Percentiles rank a stretch among this genome's conserved stretches.
Conservation (phyloP, 2,888 invertebrate species). For the Chymomyza procnemis region DNA sequence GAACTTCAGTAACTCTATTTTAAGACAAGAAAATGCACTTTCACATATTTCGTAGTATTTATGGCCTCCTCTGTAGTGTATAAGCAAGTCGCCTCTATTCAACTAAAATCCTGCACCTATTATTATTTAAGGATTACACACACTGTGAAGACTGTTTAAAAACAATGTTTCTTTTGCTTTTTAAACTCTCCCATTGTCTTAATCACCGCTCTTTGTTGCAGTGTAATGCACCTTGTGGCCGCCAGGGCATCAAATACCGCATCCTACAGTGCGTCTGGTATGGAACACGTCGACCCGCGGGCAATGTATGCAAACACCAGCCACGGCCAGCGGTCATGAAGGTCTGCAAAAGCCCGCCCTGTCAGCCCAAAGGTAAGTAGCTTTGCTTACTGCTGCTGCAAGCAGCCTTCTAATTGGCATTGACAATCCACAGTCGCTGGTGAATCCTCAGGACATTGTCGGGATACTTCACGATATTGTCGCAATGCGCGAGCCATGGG, state of each 20-base stretch:
- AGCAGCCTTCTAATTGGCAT: neutral
- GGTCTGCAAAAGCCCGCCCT: constrained; percentile 86
- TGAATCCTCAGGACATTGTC: constrained; percentile 79
- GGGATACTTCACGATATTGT: constrained; percentile 90
- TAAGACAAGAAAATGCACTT: no score
- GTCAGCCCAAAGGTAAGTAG: constrained; percentile 81
- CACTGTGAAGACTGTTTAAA: no score
- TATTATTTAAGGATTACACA: no score
- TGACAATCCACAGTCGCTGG: constrained; percentile 23
- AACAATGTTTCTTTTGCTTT: neutral
- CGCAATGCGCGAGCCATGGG: constrained; percentile 92
- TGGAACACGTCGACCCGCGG: constrained; percentile 89
- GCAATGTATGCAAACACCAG: constrained; percentile 89
- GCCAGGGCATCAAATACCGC: constrained; percentile 91
- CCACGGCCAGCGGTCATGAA: constrained; percentile 88
- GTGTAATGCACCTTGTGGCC: constrained; percentile 92
- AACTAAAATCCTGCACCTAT: no score
- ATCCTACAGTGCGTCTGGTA: constrained; percentile 96
- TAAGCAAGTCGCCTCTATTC: no score
- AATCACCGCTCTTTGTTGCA: constrained; percentile 75
- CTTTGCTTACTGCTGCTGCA: neutral
- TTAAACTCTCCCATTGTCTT: constrained; percentile 9
- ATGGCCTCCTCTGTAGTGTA: no score
- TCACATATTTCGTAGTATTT: no score
- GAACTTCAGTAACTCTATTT: no score